Conservation (phyloP, 2,113 vertebrate genomes). For the Salvelinus sp. region DNA sequence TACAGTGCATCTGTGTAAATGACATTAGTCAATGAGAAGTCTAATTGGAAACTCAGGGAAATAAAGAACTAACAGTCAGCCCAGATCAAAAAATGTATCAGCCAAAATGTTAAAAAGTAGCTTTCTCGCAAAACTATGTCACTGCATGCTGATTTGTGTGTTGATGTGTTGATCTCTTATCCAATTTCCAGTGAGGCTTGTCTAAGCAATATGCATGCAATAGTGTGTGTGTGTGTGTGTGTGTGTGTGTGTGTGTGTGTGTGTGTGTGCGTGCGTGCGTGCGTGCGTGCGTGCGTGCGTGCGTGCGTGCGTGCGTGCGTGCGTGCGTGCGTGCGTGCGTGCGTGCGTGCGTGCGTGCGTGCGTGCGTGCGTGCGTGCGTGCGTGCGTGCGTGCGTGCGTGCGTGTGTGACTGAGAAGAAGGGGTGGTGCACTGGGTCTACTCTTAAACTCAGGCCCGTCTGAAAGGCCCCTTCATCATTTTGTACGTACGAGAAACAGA, state of each 20-base stretch:
- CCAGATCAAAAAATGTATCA: conserved; percentile 51
- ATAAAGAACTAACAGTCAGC: conserved; percentile 54
- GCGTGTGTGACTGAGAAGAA: background rate
- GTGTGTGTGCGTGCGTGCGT: background rate
- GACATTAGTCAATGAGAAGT: conserved; percentile 45
- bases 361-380: too few species aligned
- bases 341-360: too few species aligned
- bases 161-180: background rate
- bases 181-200: background rate
- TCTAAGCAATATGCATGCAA: background rate
- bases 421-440: background rate
- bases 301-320: background rate
- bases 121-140: conserved; percentile 37
- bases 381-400: too few species aligned
- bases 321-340: too few species aligned
- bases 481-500: conserved; percentile 45
- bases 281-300: conserved; percentile 1
- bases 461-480: conserved; percentile 7
- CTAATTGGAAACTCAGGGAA: conserved; percentile 57
- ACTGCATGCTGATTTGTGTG: background rate
- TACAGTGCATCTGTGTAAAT: conserved; percentile 58
- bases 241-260: background rate
- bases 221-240: conserved; percentile 13
- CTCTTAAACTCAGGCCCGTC: background rate
- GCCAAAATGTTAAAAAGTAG: conserved; percentile 41